Evolutionary conservation across 2,888 invertebrate species (phyloP).

Genomic region (Balanococcus diminutus): DNA sequence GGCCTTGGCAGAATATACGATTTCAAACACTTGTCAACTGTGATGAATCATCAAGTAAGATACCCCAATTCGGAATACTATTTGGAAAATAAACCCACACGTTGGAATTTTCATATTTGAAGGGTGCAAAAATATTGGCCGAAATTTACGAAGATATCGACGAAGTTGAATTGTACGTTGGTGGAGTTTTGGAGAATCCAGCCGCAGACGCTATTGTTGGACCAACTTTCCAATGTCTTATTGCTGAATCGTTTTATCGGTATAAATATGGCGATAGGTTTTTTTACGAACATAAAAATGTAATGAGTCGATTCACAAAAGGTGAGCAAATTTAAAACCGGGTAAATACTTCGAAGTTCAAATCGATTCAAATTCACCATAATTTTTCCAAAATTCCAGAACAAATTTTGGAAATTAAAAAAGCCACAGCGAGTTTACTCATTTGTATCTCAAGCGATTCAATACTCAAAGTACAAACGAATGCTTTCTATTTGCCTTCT

Average conservation of each 20-base stretch:
- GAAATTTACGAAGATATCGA: slow-evolving; percentile 72
- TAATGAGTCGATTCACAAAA: slow-evolving; percentile 68
- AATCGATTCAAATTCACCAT: not conserved
- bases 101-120: slow-evolving; percentile 55
- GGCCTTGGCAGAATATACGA: slow-evolving; percentile 51
- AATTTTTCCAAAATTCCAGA: not conserved
- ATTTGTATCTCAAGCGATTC: slow-evolving; percentile 8
- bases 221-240: slow-evolving; percentile 84
- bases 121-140: slow-evolving; percentile 71
- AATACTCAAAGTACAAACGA: slow-evolving; percentile 7
- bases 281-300: slow-evolving; percentile 77
- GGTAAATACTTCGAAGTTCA: not conserved
- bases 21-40: slow-evolving; percentile 55
- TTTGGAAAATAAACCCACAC: not conserved
- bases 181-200: slow-evolving; percentile 76
- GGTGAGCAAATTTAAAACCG: slow-evolving; percentile 62
- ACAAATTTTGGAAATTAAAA: slow-evolving; percentile 47
- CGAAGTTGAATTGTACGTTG: slow-evolving; percentile 85
- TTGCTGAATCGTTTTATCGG: slow-evolving; percentile 84
- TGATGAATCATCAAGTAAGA: not conserved
- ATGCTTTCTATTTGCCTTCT: slow-evolving; percentile 34
- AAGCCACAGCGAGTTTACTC: slow-evolving; percentile 40
- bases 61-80: not conserved
- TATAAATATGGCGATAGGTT: slow-evolving; percentile 83
- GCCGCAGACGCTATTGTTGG: slow-evolving; percentile 79